Conservation (phyloP, 2,797 vertebrate genomes). For the Nothura maculosa region DNA sequence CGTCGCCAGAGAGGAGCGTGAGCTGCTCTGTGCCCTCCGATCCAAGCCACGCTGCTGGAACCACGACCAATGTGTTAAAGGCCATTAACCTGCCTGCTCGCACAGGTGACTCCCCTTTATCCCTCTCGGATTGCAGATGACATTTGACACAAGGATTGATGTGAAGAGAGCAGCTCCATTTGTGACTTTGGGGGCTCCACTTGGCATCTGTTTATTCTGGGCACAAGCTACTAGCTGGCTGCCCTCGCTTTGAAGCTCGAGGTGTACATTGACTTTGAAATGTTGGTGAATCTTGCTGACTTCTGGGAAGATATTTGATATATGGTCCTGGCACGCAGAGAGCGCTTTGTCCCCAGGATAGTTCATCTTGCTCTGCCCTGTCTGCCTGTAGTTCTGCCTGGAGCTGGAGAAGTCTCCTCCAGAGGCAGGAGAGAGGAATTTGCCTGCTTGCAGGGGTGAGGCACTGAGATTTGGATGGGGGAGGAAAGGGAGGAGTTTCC, state of each 20-base stretch:
- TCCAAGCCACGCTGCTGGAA: fast-evolving
- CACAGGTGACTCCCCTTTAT: not conserved
- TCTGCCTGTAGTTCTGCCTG: not conserved
- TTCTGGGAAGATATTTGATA: not conserved
- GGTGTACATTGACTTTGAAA: not conserved
- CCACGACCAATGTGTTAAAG: fast-evolving
- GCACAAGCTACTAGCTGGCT: not conserved
- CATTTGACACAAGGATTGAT: not conserved
- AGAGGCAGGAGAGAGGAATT: not conserved
- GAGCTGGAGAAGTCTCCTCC: not conserved
- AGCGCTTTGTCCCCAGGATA: not conserved
- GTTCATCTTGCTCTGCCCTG: not conserved
- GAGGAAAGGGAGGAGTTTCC: conserved; percentile 22
- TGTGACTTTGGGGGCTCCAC: not conserved
- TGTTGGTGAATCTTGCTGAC: not conserved
- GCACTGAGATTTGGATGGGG: not conserved
- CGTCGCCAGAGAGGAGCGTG: fast-evolving
- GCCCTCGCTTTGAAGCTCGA: not conserved
- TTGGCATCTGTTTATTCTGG: not conserved
- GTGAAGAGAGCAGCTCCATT: not conserved
- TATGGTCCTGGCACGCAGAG: not conserved
- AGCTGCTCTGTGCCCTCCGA: not conserved
- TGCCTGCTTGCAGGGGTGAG: not conserved
- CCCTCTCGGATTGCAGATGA: fast-evolving
- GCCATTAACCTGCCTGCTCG: not conserved